Percentiles rank a stretch among this genome's conserved stretches.
phyloP scores from a whole-genome alignment of 37 sponge, comb jelly and placozoan genomes.

The Beroe forskalii region DNA sequence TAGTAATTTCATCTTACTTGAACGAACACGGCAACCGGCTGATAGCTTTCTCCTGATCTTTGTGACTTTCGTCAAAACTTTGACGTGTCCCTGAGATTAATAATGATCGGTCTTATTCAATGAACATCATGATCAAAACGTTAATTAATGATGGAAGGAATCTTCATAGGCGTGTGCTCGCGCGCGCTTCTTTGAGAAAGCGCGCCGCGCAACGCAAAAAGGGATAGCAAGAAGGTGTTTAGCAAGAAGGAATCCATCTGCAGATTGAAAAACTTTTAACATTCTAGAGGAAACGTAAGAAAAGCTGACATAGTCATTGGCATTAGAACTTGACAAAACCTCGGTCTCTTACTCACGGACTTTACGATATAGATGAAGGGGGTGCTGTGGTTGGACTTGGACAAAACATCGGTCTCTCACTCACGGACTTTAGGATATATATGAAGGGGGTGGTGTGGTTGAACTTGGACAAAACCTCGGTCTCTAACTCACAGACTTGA shows the following conservation, averaged over 20 bases:
- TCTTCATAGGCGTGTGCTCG: no score
- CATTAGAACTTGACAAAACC: no score
- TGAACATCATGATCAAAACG: no score
- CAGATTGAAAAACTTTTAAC: no score
- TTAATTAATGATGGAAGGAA: no score
- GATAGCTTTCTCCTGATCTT: background rate
- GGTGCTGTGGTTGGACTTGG: constrained; percentile 28
- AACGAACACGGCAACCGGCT: background rate
- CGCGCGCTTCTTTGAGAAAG: no score
- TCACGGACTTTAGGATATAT: constrained; percentile 32
- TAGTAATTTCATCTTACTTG: constrained; percentile 1
- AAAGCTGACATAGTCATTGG: no score
- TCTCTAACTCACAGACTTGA: constrained; percentile 40
- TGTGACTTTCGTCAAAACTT: constrained; percentile 44
- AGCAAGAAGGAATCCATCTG: no score
- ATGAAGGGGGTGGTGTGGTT: constrained; percentile 38
- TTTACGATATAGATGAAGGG: constrained; percentile 46
- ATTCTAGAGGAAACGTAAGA: no score
- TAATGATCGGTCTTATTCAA: no score
- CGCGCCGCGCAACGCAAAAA: no score
- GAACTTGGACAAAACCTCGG: constrained; percentile 16
- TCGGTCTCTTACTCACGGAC: constrained; percentile 32
- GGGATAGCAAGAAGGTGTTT: background rate
- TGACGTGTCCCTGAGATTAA: constrained; percentile 43
- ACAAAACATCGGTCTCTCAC: no score